Percentiles rank a stretch among this genome's conserved stretches.
Evolutionary conservation across 2,797 vertebrate genomes (phyloP).

Genomic region (Enteromius trimaculatus): DNA sequence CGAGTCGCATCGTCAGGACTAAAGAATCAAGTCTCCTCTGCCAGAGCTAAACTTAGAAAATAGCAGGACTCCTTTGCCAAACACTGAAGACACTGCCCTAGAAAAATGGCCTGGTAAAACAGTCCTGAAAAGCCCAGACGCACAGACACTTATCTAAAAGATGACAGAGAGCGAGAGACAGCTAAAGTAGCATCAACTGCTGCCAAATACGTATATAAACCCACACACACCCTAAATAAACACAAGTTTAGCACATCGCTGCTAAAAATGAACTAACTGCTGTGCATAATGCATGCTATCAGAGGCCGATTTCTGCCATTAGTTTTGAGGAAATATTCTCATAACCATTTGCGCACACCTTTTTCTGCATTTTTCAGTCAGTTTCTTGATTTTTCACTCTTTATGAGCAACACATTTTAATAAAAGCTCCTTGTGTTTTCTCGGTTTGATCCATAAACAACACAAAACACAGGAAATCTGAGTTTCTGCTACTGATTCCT

Average conservation of each 20-base stretch:
- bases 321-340: background rate
- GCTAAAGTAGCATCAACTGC: background rate
- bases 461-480: too few relatives aligned
- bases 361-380: too few relatives aligned
- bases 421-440: too few relatives aligned
- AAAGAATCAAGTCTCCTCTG: constrained; percentile 63
- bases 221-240: background rate
- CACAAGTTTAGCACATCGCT: background rate
- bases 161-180: constrained; percentile 58
- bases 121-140: constrained; percentile 34
- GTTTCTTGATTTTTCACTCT: too few relatives aligned
- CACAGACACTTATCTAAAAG: background rate
- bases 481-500: too few relatives aligned
- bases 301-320: background rate
- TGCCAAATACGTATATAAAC: background rate
- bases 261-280: background rate
- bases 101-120: constrained; percentile 53
- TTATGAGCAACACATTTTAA: too few relatives aligned
- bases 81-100: constrained; percentile 60
- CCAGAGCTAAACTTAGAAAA: constrained; percentile 81
- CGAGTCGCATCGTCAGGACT: constrained; percentile 61
- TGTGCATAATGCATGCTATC: background rate
- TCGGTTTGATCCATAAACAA: too few relatives aligned
- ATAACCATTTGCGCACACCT: too few relatives aligned
- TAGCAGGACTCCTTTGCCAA: constrained; percentile 74